phyloP scores from a whole-genome alignment of 2,888 invertebrate genomes.

The Chloroclysta siterata region DNA sequence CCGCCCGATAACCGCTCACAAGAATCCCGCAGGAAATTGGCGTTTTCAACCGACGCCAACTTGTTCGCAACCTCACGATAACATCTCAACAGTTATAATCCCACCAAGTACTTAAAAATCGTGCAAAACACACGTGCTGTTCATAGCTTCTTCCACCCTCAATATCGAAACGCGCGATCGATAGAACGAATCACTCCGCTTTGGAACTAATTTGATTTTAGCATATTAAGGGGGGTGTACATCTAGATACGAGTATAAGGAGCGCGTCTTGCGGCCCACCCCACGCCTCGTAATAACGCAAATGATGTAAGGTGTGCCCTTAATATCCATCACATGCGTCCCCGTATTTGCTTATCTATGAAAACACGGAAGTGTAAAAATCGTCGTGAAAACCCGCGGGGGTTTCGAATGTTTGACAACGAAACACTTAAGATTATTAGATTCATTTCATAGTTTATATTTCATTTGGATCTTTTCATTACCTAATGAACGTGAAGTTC shows the following conservation, averaged over 20 bases:
- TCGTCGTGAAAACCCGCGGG: constrained; percentile 72
- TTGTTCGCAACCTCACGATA: constrained; percentile 58
- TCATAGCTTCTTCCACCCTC: constrained; percentile 64
- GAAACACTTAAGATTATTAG: constrained; percentile 78
- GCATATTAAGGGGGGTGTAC: constrained; percentile 82
- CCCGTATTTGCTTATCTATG: constrained; percentile 85
- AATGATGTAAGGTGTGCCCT: constrained; percentile 85
- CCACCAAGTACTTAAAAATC: constrained; percentile 43
- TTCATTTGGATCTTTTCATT: constrained; percentile 27
- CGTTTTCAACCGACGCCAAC: constrained; percentile 67
- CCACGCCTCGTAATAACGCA: constrained; percentile 76
- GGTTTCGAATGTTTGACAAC: constrained; percentile 64
- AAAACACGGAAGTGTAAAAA: constrained; percentile 84
- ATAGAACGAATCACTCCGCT: constrained; percentile 79
- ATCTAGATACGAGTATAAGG: constrained; percentile 75
- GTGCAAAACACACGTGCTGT: constrained; percentile 60
- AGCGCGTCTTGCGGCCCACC: constrained; percentile 74
- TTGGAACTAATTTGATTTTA: constrained; percentile 85
- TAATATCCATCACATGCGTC: constrained; percentile 84
- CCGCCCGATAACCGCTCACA: constrained; percentile 71
- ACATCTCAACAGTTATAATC: constrained; percentile 54
- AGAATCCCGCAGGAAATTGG: constrained; percentile 81
- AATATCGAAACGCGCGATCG: constrained; percentile 75
- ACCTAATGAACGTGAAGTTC: constrained; percentile 11
- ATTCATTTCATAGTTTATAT: constrained; percentile 47